These are phyloP conservation scores for Rhinella marina DNA, from an alignment of 2,797 vertebrate genomes.

Conservation along the genomic window DNA sequence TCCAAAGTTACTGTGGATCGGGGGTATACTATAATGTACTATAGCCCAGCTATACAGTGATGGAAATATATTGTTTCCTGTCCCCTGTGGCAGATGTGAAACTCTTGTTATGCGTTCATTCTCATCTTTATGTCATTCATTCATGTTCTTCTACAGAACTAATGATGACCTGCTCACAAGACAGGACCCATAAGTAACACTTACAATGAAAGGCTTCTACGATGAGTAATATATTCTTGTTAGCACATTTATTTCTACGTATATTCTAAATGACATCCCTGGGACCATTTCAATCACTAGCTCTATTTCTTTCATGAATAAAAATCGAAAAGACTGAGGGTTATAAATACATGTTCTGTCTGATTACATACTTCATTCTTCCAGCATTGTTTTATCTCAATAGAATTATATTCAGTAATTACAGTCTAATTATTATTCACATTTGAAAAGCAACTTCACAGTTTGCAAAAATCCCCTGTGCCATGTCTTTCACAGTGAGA, in stretches of 20 bases:
- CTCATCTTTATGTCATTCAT: background rate
- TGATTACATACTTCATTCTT: conserved; percentile 40
- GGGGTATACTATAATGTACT: background rate
- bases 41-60: background rate
- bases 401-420: conserved; percentile 42
- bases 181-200: background rate
- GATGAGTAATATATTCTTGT: conserved; percentile 1
- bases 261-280: background rate
- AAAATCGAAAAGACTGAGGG: conserved; percentile 46
- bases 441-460: conserved; percentile 46
- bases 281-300: background rate
- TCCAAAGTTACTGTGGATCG: too few species aligned
- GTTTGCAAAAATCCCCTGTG: conserved; percentile 26
- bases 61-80: background rate
- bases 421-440: conserved; percentile 45
- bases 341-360: conserved; percentile 45
- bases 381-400: conserved; percentile 54
- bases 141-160: background rate
- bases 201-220: background rate
- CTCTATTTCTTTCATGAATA: conserved; percentile 5
- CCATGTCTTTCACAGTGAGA: conserved; percentile 14
- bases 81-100: background rate
- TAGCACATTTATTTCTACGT: conserved; percentile 18
- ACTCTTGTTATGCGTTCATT: background rate
- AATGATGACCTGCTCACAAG: background rate